phyloP scores from a whole-genome alignment of 1,140 invertebrate genomes.

The Trichonephila clavata region DNA sequence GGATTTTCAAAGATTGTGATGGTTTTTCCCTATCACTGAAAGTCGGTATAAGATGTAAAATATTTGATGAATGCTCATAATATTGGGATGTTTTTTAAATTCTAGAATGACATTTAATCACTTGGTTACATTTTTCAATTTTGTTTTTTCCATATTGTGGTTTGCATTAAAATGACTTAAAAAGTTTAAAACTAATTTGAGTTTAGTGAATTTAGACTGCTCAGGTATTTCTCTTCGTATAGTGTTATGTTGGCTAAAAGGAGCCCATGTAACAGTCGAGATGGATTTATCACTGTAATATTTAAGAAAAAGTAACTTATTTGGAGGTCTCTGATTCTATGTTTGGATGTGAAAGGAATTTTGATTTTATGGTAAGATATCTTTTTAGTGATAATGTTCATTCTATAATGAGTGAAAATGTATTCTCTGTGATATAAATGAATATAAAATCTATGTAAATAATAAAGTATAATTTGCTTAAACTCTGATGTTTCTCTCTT shows the following conservation, averaged over 20 bases:
- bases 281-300: no score
- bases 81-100: neutral
- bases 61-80: neutral
- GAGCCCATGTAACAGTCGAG: neutral
- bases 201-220: no score
- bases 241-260: neutral
- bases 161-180: no score
- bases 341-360: neutral
- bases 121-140: no score
- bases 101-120: no score
- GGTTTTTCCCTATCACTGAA: no score
- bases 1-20: no score
- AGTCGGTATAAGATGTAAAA: no score
- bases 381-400: neutral
- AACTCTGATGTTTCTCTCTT: neutral
- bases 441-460: constrained; percentile 8
- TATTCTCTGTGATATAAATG: constrained; percentile 26
- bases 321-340: neutral
- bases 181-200: no score
- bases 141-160: no score
- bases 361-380: neutral
- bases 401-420: neutral
- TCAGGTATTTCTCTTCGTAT: neutral
- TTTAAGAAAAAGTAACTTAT: neutral
- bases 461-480: constrained; percentile 31